Conservation (phyloP, 2,888 invertebrate genomes). For the Oscheius sp. region DNA sequence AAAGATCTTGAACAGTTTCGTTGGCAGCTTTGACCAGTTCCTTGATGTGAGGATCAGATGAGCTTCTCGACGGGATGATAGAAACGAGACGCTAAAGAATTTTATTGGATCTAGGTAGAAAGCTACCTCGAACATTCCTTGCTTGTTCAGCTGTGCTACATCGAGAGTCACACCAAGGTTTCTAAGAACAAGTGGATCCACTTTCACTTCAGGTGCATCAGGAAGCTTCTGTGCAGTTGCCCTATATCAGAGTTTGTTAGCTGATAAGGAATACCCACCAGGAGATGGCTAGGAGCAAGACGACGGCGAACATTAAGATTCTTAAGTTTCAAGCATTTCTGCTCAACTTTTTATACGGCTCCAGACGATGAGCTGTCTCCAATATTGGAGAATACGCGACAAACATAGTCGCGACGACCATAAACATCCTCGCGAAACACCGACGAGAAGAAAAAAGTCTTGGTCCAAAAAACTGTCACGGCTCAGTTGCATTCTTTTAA, state of each 20-base stretch:
- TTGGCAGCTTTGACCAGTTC: neutral
- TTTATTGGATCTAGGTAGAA: neutral
- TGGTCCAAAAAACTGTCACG: neutral
- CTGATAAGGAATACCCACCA: too few relatives aligned
- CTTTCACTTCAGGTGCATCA: conserved; percentile 6
- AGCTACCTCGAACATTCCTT: conserved; percentile 4
- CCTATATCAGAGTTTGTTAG: too few relatives aligned
- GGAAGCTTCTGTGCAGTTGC: neutral
- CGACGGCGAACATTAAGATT: neutral
- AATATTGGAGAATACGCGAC: neutral
- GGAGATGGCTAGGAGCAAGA: neutral
- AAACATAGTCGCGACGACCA: too few relatives aligned
- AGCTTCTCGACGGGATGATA: conserved; percentile 2
- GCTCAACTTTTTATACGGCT: neutral
- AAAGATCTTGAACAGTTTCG: neutral
- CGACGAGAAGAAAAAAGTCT: neutral
- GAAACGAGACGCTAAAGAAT: conserved; percentile 7
- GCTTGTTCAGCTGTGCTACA: conserved; percentile 3
- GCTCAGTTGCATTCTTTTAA: too few relatives aligned
- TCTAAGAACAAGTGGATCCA: neutral
- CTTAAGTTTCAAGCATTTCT: neutral
- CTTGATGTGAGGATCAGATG: neutral
- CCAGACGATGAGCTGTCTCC: neutral
- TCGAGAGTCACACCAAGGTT: conserved; percentile 6
- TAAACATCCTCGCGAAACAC: neutral